A percentile compares a stretch with the other conserved stretches of the same genome.
Evolutionary conservation across 2,888 invertebrate genomes (phyloP).

Genomic region (Leucania comma): DNA sequence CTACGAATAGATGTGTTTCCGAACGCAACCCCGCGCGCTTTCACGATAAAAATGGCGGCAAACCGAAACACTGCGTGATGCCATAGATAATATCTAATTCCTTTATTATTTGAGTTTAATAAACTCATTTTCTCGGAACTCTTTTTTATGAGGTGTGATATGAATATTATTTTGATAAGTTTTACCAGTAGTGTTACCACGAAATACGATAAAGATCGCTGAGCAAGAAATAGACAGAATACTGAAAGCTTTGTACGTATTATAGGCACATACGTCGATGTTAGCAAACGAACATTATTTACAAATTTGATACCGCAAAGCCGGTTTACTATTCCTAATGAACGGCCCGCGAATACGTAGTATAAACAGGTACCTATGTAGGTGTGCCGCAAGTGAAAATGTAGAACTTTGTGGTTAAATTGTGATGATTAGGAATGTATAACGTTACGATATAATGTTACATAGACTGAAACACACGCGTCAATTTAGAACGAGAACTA

Average conservation of each 20-base stretch:
- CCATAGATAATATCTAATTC: conserved; percentile 63
- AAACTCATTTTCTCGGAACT: conserved; percentile 62
- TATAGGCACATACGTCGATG: conserved; percentile 55
- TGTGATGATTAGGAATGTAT: conserved; percentile 77
- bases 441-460: conserved; percentile 69
- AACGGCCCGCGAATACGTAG: conserved; percentile 74
- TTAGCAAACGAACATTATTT: conserved; percentile 71
- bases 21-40: conserved; percentile 64
- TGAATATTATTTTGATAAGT: conserved; percentile 47
- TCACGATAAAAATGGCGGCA: conserved; percentile 60
- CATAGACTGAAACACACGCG: conserved; percentile 67
- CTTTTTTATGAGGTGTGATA: conserved; percentile 52
- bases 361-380: conserved; percentile 61
- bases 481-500: conserved; percentile 61
- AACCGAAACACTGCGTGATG: conserved; percentile 55
- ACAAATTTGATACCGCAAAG: conserved; percentile 81
- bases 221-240: conserved; percentile 49
- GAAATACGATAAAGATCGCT: conserved; percentile 61
- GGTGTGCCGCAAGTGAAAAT: conserved; percentile 66
- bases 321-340: conserved; percentile 87
- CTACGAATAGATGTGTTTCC: conserved; percentile 71
- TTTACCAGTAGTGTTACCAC: conserved; percentile 46
- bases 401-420: conserved; percentile 77
- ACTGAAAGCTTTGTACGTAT: conserved; percentile 58
- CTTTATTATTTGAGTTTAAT: conserved; percentile 51